Base-by-base conservation (phyloP, 2,888 invertebrate species). In the Pachliopta kotzebuea region DNA sequence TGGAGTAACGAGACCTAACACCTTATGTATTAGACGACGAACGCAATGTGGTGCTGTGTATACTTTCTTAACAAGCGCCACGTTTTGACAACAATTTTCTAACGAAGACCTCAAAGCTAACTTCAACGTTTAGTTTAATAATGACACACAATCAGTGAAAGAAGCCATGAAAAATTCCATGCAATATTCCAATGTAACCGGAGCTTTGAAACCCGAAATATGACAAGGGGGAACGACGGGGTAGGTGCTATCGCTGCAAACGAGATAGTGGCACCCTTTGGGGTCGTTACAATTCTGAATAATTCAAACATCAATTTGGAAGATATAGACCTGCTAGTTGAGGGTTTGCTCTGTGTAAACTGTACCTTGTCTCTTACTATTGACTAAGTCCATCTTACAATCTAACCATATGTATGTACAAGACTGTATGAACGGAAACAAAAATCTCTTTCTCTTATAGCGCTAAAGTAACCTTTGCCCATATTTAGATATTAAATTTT, bases 101-200 rank as follows among this genome's bases (percentile, higher is more conserved):
- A n/a, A n/a, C n/a, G n/a, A 24, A 37, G 23, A 9, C 17, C 9
- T 18, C 9, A 8, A 45, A 57, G 7, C 42, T 17, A 4, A 20
- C n/a, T 20, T 9, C n/a, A 49, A 49, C n/a, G 8, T 37, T 37
- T 11, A 49, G 24, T 53, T 71, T 75, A 74, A 75, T 71, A 70
- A 69, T 71, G 68, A 68, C 63, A 68, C 70, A 69, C 29, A 63
- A 68, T 70, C 72, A 75, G 74, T 72, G 65, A 59, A 60, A 58
- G 79, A 77, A 77, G 74, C 79, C 78, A 71, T 75, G 72, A 70
- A 74, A 76, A 73, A 72, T 11, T 63, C 66, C 68, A 71, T 72
- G 71, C 70, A 78, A 74, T 77, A 77, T 76, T 78, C 70, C 69
- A 71, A 71, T 65, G 76, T 56, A 57, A 58, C 62, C 58, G 68